Base-by-base conservation (phyloP, 2,113 vertebrate species). In the Solea senegalensis region DNA sequence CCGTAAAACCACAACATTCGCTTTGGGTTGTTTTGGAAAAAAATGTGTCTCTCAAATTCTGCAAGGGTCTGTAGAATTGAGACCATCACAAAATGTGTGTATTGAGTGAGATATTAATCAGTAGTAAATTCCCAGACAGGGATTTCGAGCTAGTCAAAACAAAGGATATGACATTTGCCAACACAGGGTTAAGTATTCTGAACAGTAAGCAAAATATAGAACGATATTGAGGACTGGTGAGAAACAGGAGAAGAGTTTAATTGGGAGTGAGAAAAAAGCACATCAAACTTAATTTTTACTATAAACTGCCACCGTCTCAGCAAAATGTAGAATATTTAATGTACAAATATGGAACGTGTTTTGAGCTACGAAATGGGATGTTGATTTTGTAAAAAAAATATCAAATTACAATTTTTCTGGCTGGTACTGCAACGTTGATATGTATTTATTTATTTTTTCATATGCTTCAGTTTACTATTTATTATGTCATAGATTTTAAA, bases 61-160 rank as follows among this genome's bases (percentile, higher is more conserved):
- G 46, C 40, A 48, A 3, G 3, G 28, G 14, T 34, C 49, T 54
- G 60, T 14, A 28, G 27, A 65, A 60, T 7, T 16, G 21, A 49
- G 52, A 46, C 59, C 14, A 43, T 48, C 7, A 12, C 11, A n/a
- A 58, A 69, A 63, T 53, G 12, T 15, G 53, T 48, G 16, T 26
- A 34, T 50, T 40, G 34, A 62, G 69, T 41, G 57, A 64, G 69
- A 58, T 51, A 68, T 64, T 2, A 51, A 69, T 65, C 27, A 12
- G 27, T 2, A 49, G 4, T 28, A 27, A 53, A 74, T 44, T 69
- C 60, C 65, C 65, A 54, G 60, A 74, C 54, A 13, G 58, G 60
- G 65, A 74, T 74, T 65, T 65, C 4, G 9, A 44, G 2, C 1
- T 55, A 69, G 54, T 60, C 60, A 65, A 50, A 74, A 74, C 59